Evolutionary conservation across 2,888 invertebrate genomes (phyloP).

Genomic region (Sarcophaga subvicina): DNA sequence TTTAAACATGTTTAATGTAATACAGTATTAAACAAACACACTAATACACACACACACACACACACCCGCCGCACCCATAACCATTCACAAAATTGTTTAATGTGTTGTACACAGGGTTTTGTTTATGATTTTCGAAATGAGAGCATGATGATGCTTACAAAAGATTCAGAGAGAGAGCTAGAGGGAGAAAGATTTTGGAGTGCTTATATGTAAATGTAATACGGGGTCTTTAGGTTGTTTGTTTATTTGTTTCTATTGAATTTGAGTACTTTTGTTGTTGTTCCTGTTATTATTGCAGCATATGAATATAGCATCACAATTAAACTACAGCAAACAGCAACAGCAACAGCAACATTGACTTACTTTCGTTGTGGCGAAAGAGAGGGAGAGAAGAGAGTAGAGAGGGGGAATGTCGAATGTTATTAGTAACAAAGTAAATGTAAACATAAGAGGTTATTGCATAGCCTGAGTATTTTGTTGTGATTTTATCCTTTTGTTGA

Average conservation of each 20-base stretch:
- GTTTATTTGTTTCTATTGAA: conserved; percentile 31
- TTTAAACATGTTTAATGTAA: no score
- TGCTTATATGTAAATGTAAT: no score
- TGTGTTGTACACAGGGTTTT: neutral
- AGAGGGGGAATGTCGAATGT: neutral
- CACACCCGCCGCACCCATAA: no score
- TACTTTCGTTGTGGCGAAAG: no score
- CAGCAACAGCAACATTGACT: no score
- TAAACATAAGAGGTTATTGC: conserved; percentile 5
- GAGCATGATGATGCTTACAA: neutral
- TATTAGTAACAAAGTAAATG: neutral
- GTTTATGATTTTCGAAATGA: neutral
- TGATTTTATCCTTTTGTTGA: conserved; percentile 58
- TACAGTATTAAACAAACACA: no score
- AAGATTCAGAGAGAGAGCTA: neutral
- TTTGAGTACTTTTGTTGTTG: conserved; percentile 41
- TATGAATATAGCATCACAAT: conserved; percentile 46
- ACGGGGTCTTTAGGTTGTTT: conserved; percentile 37
- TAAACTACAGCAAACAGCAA: neutral
- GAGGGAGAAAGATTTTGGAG: neutral
- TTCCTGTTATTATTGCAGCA: conserved; percentile 35
- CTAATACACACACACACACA: no score
- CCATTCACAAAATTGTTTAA: neutral
- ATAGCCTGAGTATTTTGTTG: neutral
- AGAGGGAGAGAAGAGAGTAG: no score